A percentile compares a stretch with the other conserved stretches of the same genome.
Evolutionary conservation across 2,797 vertebrate species (phyloP).

Genomic region (Aselliscus stoliczkanus): DNA sequence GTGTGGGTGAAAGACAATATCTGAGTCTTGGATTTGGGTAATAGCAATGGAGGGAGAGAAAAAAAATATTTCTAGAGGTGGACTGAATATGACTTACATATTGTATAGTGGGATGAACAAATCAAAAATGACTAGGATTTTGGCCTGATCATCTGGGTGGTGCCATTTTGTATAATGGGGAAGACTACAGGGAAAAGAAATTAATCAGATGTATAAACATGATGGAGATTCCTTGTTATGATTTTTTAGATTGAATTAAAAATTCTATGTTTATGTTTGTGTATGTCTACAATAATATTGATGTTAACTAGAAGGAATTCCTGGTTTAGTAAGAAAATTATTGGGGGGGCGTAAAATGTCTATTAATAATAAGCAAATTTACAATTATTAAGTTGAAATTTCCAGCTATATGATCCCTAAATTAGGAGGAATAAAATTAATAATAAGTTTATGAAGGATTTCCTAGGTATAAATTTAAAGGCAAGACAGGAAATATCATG

Average conservation of each 20-base stretch:
- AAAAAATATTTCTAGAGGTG: neutral
- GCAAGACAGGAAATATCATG: neutral
- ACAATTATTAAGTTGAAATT: neutral
- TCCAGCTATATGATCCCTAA: neutral
- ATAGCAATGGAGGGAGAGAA: neutral
- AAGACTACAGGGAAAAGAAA: neutral
- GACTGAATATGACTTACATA: neutral
- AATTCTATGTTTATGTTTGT: neutral
- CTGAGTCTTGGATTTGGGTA: neutral
- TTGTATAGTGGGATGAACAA: neutral
- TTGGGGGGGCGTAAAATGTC: neutral
- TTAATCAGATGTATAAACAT: neutral
- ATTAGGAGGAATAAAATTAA: neutral
- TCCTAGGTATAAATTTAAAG: neutral
- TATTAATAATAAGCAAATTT: constrained; percentile 1
- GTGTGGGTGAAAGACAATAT: neutral
- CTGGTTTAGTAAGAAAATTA: neutral
- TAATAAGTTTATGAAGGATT: neutral
- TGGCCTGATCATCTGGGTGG: neutral
- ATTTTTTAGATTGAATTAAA: neutral
- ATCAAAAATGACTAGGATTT: neutral
- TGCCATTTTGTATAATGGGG: neutral
- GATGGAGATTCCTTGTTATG: neutral
- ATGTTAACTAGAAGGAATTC: neutral
- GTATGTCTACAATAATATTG: neutral